Evolutionary conservation across 2,113 vertebrate genomes (phyloP).

Genomic region (Semnornis frantzii): DNA sequence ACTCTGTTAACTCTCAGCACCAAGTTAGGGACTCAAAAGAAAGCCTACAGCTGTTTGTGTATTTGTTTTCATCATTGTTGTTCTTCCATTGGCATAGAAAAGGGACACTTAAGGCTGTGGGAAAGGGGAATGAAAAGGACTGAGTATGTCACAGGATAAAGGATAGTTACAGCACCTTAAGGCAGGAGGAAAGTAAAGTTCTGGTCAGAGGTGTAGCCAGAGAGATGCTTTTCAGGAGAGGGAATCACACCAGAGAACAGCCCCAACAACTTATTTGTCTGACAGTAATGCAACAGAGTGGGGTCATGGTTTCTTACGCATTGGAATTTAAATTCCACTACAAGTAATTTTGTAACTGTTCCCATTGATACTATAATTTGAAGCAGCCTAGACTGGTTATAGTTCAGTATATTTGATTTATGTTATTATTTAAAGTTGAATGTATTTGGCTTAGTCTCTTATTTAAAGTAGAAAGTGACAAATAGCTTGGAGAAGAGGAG

Average conservation of each 20-base stretch:
- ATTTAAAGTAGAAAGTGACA: neutral
- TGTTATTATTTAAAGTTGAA: neutral
- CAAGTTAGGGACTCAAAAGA: neutral
- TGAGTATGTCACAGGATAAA: neutral
- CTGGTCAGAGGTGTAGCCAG: neutral
- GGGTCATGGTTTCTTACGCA: neutral
- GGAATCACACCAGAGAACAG: neutral
- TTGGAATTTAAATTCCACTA: neutral
- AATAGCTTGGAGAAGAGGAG: too few species aligned
- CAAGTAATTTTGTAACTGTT: neutral
- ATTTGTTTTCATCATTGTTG: neutral
- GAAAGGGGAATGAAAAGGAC: neutral
- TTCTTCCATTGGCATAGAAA: neutral
- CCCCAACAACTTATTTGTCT: neutral
- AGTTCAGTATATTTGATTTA: neutral
- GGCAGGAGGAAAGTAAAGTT: neutral
- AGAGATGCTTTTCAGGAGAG: neutral
- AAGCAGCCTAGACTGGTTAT: neutral
- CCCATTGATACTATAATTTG: neutral
- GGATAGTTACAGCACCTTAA: neutral
- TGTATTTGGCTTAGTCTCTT: neutral
- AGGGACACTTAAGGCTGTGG: neutral
- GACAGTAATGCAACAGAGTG: rapidly evolving
- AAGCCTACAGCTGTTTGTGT: neutral
- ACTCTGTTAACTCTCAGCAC: neutral